A percentile compares a stretch with the other conserved stretches of the same genome.
These are phyloP conservation scores for Drosophila mercatorum DNA, from an alignment of 2,888 invertebrate genomes.

Conservation along the genomic window DNA sequence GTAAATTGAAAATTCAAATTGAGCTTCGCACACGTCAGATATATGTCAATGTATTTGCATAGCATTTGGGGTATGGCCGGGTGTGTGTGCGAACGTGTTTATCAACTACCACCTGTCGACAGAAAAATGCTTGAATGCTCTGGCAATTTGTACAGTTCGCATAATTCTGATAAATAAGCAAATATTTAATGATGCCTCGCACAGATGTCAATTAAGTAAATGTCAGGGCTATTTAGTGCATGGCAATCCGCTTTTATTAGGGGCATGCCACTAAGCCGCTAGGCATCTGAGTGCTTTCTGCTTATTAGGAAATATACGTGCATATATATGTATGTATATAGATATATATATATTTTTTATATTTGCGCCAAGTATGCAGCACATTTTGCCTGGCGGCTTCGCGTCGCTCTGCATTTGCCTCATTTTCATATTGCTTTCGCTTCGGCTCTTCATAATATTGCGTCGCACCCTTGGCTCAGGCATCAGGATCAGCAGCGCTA, in stretches of 20 bases:
- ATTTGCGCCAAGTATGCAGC: constrained; percentile 45
- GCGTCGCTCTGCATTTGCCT: constrained; percentile 44
- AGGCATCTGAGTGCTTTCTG: constrained; percentile 49
- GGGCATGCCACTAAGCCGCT: constrained; percentile 18
- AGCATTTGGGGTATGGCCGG: constrained; percentile 4
- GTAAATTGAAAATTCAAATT: constrained; percentile 54
- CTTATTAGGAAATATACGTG: constrained; percentile 61
- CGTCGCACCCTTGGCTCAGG: constrained; percentile 29
- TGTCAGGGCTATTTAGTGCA: constrained; percentile 65
- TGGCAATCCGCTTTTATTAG: constrained; percentile 62
- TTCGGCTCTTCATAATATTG: constrained; percentile 69
- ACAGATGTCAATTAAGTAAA: constrained; percentile 74
- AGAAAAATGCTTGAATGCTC: constrained; percentile 7
- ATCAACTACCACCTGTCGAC: constrained; percentile 45
- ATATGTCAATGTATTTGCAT: constrained; percentile 48
- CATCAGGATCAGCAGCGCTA: constrained; percentile 18
- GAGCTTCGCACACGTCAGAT: constrained; percentile 52
- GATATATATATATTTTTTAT: constrained; percentile 26
- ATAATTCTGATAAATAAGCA: constrained; percentile 42
- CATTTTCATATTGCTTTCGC: constrained; percentile 77
- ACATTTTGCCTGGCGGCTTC: constrained; percentile 40
- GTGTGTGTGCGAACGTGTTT: background rate
- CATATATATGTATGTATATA: background rate
- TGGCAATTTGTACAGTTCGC: constrained; percentile 3
- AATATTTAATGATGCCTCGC: constrained; percentile 54